Conservation (phyloP, 1,140 invertebrate genomes). For the Brachionus sp. region DNA sequence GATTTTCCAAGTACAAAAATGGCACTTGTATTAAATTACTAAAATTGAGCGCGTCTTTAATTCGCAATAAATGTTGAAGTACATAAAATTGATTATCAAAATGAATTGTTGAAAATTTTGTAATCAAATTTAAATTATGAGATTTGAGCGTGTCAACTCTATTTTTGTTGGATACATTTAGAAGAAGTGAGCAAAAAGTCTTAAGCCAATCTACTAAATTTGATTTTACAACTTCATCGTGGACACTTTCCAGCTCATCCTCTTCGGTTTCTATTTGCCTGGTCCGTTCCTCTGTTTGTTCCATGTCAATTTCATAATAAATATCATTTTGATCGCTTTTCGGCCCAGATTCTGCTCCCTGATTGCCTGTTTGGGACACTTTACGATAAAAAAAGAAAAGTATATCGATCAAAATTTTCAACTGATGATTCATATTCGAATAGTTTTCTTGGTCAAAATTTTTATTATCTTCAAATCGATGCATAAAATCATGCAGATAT, state of each 20-base stretch:
- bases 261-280: not conserved
- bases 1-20: not conserved
- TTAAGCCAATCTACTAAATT: constrained; percentile 13
- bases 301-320: constrained; percentile 23
- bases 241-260: not conserved
- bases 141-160: not conserved
- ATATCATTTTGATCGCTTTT: not conserved
- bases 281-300: not conserved
- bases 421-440: not conserved
- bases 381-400: constrained; percentile 43
- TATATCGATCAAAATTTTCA: constrained; percentile 42
- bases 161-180: not conserved
- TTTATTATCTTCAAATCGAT: not conserved
- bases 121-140: not conserved
- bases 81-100: constrained; percentile 43
- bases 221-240: not conserved
- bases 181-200: not conserved
- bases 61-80: constrained; percentile 16
- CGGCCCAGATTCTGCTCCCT: not conserved
- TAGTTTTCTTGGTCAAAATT: constrained; percentile 6
- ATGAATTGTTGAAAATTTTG: constrained; percentile 12
- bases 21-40: constrained; percentile 36
- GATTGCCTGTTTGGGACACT: not conserved
- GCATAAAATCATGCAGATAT: constrained; percentile 37
- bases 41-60: not conserved